Percentiles rank a stretch among this genome's conserved stretches.
These are phyloP conservation scores for Urocitellus parryii DNA, from an alignment of 2,113 vertebrate species.

Conservation along the genomic window DNA sequence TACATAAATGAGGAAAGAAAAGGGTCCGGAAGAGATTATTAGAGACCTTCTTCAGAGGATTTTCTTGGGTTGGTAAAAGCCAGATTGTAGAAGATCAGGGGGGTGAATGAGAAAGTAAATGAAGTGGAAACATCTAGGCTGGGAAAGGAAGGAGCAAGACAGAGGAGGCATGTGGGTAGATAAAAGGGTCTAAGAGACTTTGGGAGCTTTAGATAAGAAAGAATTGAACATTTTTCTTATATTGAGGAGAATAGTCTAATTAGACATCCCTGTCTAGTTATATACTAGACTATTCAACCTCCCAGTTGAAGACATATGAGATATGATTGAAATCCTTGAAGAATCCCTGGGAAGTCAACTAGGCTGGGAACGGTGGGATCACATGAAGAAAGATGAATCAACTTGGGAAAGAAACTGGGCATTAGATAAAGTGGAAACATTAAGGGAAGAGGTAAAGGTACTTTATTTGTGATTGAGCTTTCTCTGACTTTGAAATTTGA, in stretches of 20 bases:
- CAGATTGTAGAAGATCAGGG: neutral
- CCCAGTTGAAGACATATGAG: neutral
- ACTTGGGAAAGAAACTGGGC: neutral
- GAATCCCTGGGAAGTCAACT: neutral
- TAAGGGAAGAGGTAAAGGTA: too few species aligned
- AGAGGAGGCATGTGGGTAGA: neutral
- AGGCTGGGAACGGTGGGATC: neutral
- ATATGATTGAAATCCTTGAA: neutral
- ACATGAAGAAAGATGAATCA: neutral
- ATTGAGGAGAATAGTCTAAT: neutral
- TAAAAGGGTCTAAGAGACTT: neutral
- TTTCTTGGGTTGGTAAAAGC: neutral
- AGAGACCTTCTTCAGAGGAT: neutral
- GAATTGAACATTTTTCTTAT: neutral
- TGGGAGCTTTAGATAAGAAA: neutral
- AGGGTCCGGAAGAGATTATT: neutral
- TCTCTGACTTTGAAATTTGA: too few species aligned
- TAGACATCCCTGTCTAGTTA: too few species aligned
- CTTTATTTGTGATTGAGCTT: too few species aligned
- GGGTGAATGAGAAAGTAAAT: neutral
- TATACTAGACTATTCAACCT: too few species aligned
- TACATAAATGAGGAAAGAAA: neutral
- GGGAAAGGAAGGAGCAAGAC: neutral
- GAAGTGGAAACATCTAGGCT: neutral
- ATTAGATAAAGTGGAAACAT: neutral